These are phyloP conservation scores for Theocolax elegans DNA, from an alignment of 1,140 invertebrate genomes.

Conservation along the genomic window DNA sequence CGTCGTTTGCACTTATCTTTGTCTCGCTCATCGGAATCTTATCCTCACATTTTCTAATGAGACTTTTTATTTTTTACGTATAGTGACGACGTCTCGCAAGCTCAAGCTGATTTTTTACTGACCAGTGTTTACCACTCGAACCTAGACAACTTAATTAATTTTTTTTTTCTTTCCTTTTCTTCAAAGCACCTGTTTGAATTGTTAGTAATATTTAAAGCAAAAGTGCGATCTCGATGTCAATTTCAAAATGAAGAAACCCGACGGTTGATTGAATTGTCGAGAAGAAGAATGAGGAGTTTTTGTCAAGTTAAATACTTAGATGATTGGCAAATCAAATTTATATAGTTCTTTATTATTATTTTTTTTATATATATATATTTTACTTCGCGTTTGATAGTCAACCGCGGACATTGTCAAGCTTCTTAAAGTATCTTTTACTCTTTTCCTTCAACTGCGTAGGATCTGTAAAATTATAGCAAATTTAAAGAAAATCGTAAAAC, in stretches of 20 bases:
- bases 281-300: conserved; percentile 20
- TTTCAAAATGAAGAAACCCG: conserved; percentile 23
- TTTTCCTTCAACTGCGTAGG: conserved; percentile 19
- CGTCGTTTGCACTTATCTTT: neutral
- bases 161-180: conserved; percentile 20
- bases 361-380: no score
- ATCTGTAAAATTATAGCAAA: conserved; percentile 34
- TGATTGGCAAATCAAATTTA: conserved; percentile 30
- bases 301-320: conserved; percentile 30
- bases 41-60: neutral
- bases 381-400: neutral
- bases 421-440: conserved; percentile 29
- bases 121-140: conserved; percentile 48
- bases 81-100: conserved; percentile 27
- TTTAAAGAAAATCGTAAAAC: conserved; percentile 11
- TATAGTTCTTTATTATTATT: conserved; percentile 29
- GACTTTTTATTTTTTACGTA: neutral
- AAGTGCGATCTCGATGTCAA: conserved; percentile 39
- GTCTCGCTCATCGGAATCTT: neutral
- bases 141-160: conserved; percentile 26
- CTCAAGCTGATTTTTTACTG: conserved; percentile 36
- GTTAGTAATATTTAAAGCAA: conserved; percentile 27
- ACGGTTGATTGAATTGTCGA: conserved; percentile 11
- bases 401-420: conserved; percentile 20
- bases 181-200: conserved; percentile 32